These are phyloP conservation scores for Agrochola macilenta DNA, from an alignment of 2,888 invertebrate species.

Conservation along the genomic window DNA sequence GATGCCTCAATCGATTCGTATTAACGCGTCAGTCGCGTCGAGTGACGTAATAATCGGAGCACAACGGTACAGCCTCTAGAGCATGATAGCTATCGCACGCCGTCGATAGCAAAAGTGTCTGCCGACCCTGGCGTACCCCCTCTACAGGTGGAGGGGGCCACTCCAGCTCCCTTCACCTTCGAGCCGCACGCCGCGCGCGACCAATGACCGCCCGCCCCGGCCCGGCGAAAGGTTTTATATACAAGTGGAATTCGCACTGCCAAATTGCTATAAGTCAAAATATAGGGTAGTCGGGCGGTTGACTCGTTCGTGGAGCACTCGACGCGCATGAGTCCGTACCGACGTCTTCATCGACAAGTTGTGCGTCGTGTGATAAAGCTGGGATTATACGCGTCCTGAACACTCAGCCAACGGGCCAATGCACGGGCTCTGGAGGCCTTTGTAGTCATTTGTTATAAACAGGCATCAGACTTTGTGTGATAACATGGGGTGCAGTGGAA, in stretches of 20 bases:
- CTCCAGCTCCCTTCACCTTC: slow-evolving; percentile 88
- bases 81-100: slow-evolving; percentile 81
- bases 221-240: slow-evolving; percentile 92
- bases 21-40: slow-evolving; percentile 52
- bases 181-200: slow-evolving; percentile 82
- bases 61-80: slow-evolving; percentile 78
- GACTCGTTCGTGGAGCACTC: slow-evolving; percentile 81
- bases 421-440: slow-evolving; percentile 81
- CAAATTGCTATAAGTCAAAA: slow-evolving; percentile 91
- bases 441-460: slow-evolving; percentile 71
- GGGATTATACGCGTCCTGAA: slow-evolving; percentile 75
- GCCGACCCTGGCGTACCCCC: slow-evolving; percentile 88
- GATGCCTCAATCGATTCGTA: slow-evolving; percentile 20
- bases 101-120: slow-evolving; percentile 89
- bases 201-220: slow-evolving; percentile 89
- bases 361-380: slow-evolving; percentile 71
- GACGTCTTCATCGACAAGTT: slow-evolving; percentile 55
- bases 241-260: slow-evolving; percentile 91
- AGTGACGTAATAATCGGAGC: slow-evolving; percentile 79
- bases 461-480: slow-evolving; percentile 80
- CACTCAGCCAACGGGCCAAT: slow-evolving; percentile 76
- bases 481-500: slow-evolving; percentile 89
- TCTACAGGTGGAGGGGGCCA: slow-evolving; percentile 76
- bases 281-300: slow-evolving; percentile 91
- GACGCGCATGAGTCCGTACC: slow-evolving; percentile 72